These are phyloP conservation scores for Phalera bucephala DNA, from an alignment of 2,888 invertebrate genomes.

Conservation along the genomic window DNA sequence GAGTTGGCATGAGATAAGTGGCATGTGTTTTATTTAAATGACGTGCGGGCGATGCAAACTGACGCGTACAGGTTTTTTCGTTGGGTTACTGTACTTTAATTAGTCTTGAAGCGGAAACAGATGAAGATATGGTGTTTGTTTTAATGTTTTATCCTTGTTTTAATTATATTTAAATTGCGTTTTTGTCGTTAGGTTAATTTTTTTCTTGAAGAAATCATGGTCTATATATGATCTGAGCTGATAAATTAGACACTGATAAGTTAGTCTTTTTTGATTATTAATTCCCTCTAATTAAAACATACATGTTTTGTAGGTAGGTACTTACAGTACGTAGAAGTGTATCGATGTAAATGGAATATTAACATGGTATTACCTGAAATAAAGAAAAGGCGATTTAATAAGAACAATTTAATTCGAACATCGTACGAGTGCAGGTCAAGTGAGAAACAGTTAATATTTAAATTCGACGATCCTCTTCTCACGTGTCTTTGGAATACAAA, in stretches of 20 bases:
- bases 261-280: too few relatives aligned
- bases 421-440: conserved; percentile 48
- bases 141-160: conserved; percentile 28
- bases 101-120: conserved; percentile 45
- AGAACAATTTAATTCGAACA: conserved; percentile 53
- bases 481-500: conserved; percentile 47
- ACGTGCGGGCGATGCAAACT: conserved; percentile 45
- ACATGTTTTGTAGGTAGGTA: too few relatives aligned
- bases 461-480: conserved; percentile 48
- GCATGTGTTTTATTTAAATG: conserved; percentile 50
- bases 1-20: conserved; percentile 58
- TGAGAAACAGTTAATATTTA: conserved; percentile 59
- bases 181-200: conserved; percentile 19
- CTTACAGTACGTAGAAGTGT: too few relatives aligned
- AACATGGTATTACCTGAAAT: conserved; percentile 57
- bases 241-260: too few relatives aligned
- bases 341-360: too few relatives aligned
- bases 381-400: conserved; percentile 30
- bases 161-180: conserved; percentile 29
- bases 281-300: too few relatives aligned
- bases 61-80: conserved; percentile 48
- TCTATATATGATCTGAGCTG: too few relatives aligned
- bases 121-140: conserved; percentile 30
- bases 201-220: too few relatives aligned
- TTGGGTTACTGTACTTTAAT: conserved; percentile 51